Conservation (phyloP, 2,888 invertebrate genomes). For the Cremastobaeus sp. region DNA sequence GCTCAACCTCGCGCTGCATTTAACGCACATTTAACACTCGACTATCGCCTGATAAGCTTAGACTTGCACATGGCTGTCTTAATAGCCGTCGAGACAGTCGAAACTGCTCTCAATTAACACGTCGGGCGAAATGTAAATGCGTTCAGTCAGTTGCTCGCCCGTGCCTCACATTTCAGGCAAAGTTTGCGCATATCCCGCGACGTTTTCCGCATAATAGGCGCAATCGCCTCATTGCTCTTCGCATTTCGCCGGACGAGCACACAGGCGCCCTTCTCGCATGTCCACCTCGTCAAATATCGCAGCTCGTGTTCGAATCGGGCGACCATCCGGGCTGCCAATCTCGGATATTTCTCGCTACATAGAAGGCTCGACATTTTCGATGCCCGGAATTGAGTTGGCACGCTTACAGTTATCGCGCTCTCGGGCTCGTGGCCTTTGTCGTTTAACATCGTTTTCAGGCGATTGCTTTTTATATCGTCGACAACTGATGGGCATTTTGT, state of each 20-base stretch:
- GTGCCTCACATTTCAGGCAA: constrained; percentile 24
- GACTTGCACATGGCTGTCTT: constrained; percentile 35
- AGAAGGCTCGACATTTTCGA: constrained; percentile 25
- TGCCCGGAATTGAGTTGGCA: constrained; percentile 16
- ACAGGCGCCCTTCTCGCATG: too few species aligned
- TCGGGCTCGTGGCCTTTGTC: too few species aligned
- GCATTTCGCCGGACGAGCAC: too few species aligned
- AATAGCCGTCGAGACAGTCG: constrained; percentile 48
- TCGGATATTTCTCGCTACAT: constrained; percentile 7
- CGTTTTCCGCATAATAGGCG: constrained; percentile 22
- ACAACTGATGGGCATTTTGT: too few species aligned
- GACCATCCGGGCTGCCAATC: constrained; percentile 2
- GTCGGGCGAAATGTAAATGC: constrained; percentile 46
- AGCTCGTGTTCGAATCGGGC: too few species aligned
- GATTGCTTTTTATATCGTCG: too few species aligned
- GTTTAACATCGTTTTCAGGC: too few species aligned
- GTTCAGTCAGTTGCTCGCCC: constrained; percentile 34
- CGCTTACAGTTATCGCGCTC: constrained; percentile 10
- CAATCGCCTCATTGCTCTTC: too few species aligned
- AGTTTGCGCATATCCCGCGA: too few species aligned
- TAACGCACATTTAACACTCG: constrained; percentile 9
- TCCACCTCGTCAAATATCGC: too few species aligned
- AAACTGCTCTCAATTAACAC: constrained; percentile 55
- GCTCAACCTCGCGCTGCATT: too few species aligned
- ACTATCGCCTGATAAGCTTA: constrained; percentile 13